A percentile compares a stretch with the other conserved stretches of the same genome.
Conservation (phyloP, 2,797 vertebrate genomes). For the Amniataba percoides region DNA sequence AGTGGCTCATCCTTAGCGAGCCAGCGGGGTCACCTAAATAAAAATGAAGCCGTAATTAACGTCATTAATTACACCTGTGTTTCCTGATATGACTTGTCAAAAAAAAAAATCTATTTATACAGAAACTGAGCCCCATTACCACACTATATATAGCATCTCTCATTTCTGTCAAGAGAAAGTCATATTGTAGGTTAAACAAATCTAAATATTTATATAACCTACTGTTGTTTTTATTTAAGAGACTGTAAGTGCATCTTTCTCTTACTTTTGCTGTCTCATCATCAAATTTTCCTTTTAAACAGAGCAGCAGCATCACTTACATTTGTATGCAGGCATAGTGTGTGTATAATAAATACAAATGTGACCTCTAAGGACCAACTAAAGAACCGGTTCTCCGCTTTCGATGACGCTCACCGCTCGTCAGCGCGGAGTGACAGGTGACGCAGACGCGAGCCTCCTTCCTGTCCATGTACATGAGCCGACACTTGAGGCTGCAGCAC, state of each 20-base stretch:
- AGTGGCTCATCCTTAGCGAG: background rate
- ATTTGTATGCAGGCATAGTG: background rate
- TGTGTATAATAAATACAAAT: background rate
- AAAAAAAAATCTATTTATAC: background rate
- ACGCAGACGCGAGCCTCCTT: slow-evolving; percentile 98
- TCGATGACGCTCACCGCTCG: slow-evolving; percentile 88
- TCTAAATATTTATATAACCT: too few relatives aligned
- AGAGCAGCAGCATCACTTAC: background rate
- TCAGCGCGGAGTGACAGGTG: slow-evolving; percentile 94
- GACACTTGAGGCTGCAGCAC: slow-evolving; percentile 95
- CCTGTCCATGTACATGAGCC: slow-evolving; percentile 94
- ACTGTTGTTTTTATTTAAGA: too few relatives aligned
- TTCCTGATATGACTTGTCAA: background rate
- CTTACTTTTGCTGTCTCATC: background rate
- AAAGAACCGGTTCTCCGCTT: background rate
- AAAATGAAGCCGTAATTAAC: background rate
- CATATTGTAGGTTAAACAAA: background rate
- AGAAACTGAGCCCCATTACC: background rate
- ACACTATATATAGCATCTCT: background rate
- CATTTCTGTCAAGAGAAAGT: background rate
- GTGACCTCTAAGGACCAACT: background rate
- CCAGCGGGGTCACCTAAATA: background rate
- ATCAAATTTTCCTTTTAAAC: background rate
- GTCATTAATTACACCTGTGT: background rate
- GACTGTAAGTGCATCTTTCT: too few relatives aligned